phyloP scores from a whole-genome alignment of 2,797 vertebrate species.

The Vespertilio murinus region DNA sequence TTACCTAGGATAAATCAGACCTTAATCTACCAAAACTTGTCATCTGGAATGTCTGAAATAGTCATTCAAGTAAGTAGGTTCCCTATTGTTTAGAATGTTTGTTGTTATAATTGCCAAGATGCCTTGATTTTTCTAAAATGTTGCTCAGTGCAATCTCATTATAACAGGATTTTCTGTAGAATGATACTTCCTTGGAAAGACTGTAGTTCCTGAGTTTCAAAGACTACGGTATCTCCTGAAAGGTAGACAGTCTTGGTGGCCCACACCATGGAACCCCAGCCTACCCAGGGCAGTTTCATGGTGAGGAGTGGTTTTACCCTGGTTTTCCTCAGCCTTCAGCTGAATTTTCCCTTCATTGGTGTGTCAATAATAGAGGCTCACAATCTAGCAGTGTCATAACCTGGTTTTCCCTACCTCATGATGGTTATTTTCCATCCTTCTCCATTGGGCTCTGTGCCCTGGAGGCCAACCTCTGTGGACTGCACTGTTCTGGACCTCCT shows the following conservation, averaged over 20 bases:
- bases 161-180: slow-evolving; percentile 41
- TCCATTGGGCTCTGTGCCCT: background rate
- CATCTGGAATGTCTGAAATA: slow-evolving; percentile 49
- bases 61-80: slow-evolving; percentile 17
- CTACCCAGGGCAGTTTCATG: background rate
- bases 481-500: background rate
- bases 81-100: slow-evolving; percentile 50
- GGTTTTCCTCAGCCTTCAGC: background rate
- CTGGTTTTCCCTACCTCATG: background rate
- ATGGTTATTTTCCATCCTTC: background rate
- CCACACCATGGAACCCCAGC: background rate
- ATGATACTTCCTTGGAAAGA: background rate
- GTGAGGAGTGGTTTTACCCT: background rate
- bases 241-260: background rate
- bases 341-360: background rate
- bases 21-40: slow-evolving; percentile 53
- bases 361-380: background rate
- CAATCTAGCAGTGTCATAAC: background rate
- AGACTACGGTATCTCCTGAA: background rate
- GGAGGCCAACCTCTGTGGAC: background rate
- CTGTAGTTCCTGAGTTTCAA: background rate
- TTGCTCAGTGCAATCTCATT: slow-evolving; percentile 6
- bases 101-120: background rate
- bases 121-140: slow-evolving; percentile 52
- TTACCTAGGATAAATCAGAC: slow-evolving; percentile 62